Percentiles rank a stretch among this genome's conserved stretches.
phyloP scores from a whole-genome alignment of 2,888 invertebrate species.

The Chymomyza amoena region DNA sequence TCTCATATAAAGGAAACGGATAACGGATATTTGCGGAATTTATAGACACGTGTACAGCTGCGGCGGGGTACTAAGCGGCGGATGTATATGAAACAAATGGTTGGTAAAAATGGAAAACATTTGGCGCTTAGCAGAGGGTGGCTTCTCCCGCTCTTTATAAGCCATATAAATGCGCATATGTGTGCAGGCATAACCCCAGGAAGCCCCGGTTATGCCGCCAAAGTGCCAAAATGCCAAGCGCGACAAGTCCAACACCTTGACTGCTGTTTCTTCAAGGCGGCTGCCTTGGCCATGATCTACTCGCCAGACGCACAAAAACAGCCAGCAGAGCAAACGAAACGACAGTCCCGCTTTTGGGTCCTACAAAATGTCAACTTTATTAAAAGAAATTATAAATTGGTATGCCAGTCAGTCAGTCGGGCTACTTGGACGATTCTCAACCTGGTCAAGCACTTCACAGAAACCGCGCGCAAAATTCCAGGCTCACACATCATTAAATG shows the following conservation, averaged over 20 bases:
- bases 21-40: constrained; percentile 69
- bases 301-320: constrained; percentile 49
- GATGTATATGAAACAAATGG: constrained; percentile 49
- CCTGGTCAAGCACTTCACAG: constrained; percentile 50
- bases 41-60: constrained; percentile 62
- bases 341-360: constrained; percentile 14
- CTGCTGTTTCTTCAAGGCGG: constrained; percentile 1
- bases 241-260: constrained; percentile 65
- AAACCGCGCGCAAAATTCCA: constrained; percentile 70
- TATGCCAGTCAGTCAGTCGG: constrained; percentile 60
- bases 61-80: constrained; percentile 3
- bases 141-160: constrained; percentile 12
- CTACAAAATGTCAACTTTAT: constrained; percentile 69
- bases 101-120: constrained; percentile 53
- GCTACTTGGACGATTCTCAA: background rate
- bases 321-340: background rate
- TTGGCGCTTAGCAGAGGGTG: constrained; percentile 48
- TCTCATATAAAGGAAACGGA: constrained; percentile 66
- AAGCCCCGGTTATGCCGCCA: background rate
- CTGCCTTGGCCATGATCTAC: constrained; percentile 60
- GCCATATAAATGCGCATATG: background rate
- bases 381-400: constrained; percentile 73
- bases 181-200: background rate
- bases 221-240: constrained; percentile 65
- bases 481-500: constrained; percentile 71